These are phyloP conservation scores for Gadopsis marmoratus DNA, from an alignment of 2,797 vertebrate species.

Conservation along the genomic window DNA sequence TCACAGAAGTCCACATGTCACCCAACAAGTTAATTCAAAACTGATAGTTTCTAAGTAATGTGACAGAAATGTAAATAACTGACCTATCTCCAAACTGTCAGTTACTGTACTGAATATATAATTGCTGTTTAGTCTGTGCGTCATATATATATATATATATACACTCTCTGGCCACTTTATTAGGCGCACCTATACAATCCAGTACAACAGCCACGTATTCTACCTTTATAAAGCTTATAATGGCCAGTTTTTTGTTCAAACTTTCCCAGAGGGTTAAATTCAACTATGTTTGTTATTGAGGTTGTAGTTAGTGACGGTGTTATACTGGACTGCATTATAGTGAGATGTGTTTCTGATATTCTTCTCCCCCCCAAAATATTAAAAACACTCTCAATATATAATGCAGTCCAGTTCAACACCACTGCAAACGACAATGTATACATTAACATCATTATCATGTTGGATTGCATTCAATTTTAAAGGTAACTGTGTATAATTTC, in stretches of 20 bases:
- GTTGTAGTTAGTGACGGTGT: background rate
- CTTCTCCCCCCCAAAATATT: too few species aligned
- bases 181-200: background rate
- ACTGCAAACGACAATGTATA: background rate
- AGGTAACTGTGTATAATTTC: background rate
- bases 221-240: background rate
- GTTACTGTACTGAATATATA: background rate
- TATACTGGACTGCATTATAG: background rate
- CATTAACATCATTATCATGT: background rate
- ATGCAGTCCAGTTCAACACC: background rate
- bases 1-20: background rate
- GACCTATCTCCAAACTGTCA: background rate
- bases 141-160: background rate
- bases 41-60: background rate
- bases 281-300: too few species aligned
- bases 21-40: slow-evolving; percentile 5
- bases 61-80: background rate
- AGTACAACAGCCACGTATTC: background rate
- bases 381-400: background rate
- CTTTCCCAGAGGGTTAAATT: too few species aligned
- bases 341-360: background rate
- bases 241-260: background rate
- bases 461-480: background rate
- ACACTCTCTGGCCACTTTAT: background rate
- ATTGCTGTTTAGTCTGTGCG: background rate